Conservation (phyloP, 2,797 vertebrate genomes). For the Hippocampus kuda region DNA sequence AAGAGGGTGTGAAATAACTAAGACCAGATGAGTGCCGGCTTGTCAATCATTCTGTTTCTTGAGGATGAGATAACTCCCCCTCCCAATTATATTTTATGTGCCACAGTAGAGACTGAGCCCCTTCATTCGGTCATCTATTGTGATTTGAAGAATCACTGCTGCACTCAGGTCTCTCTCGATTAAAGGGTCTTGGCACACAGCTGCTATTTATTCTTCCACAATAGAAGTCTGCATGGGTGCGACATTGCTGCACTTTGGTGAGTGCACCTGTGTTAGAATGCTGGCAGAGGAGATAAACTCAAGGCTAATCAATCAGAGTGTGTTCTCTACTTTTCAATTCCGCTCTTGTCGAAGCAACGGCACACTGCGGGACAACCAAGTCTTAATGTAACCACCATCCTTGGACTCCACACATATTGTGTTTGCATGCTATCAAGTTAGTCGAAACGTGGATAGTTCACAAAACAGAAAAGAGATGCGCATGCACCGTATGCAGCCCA, state of each 20-base stretch:
- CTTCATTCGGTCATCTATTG: slow-evolving; percentile 48
- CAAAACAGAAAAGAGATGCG: background rate
- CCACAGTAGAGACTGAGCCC: slow-evolving; percentile 23
- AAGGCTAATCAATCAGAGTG: slow-evolving; percentile 55
- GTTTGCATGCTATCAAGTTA: slow-evolving; percentile 23
- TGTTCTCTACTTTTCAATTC: slow-evolving; percentile 12
- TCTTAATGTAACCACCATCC: background rate
- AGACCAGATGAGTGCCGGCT: slow-evolving; percentile 37
- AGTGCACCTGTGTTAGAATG: slow-evolving; percentile 40
- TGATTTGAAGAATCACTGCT: slow-evolving; percentile 45
- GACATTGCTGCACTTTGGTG: slow-evolving; percentile 40
- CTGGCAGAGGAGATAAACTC: slow-evolving; percentile 54
- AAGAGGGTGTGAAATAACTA: slow-evolving; percentile 39
- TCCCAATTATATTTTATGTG: slow-evolving; percentile 24
- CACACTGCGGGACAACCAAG: background rate
- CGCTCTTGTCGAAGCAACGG: background rate
- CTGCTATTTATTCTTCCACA: slow-evolving; percentile 49
- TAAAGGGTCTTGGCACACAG: slow-evolving; percentile 51
- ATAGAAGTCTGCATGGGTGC: slow-evolving; percentile 35
- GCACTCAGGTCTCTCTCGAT: slow-evolving; percentile 42
- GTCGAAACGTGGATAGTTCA: background rate
- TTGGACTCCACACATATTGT: background rate
- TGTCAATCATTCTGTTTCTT: slow-evolving; percentile 10
- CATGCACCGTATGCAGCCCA: background rate
- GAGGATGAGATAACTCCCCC: slow-evolving; percentile 25